These are phyloP conservation scores for Gastrophysa polygoni DNA, from an alignment of 2,888 invertebrate species.

Conservation along the genomic window DNA sequence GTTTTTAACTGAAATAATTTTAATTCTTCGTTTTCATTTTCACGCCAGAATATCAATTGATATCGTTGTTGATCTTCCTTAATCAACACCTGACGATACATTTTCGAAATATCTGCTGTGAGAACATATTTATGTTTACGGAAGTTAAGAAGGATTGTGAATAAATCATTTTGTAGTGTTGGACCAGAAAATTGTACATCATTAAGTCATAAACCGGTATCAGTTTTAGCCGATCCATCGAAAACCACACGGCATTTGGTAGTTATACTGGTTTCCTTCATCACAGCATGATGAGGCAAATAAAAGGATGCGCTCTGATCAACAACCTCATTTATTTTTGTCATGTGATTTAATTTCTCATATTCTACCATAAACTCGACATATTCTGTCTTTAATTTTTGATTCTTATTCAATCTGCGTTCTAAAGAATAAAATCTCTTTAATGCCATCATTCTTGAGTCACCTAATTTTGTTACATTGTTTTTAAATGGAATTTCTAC, in stretches of 20 bases:
- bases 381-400: not conserved
- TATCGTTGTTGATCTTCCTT: not conserved
- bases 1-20: conserved; percentile 18
- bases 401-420: conserved; percentile 9
- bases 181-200: too few relatives aligned
- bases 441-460: not conserved
- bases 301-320: conserved; percentile 2
- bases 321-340: not conserved
- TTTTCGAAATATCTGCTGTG: too few relatives aligned
- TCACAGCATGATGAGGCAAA: conserved; percentile 28
- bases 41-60: conserved; percentile 23
- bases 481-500: conserved; percentile 9
- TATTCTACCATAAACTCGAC: conserved; percentile 2
- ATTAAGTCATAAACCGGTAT: too few relatives aligned
- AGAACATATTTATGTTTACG: too few relatives aligned
- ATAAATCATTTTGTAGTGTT: too few relatives aligned
- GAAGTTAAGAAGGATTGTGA: too few relatives aligned
- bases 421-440: conserved; percentile 2
- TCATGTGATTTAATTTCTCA: conserved; percentile 7
- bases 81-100: conserved; percentile 8
- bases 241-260: conserved; percentile 31
- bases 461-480: not conserved
- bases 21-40: conserved; percentile 9
- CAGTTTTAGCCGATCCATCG: conserved; percentile 24
- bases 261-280: conserved; percentile 23